Evolutionary conservation across 2,113 vertebrate genomes (phyloP).

Genomic region (Aptenodytes patagonicus): DNA sequence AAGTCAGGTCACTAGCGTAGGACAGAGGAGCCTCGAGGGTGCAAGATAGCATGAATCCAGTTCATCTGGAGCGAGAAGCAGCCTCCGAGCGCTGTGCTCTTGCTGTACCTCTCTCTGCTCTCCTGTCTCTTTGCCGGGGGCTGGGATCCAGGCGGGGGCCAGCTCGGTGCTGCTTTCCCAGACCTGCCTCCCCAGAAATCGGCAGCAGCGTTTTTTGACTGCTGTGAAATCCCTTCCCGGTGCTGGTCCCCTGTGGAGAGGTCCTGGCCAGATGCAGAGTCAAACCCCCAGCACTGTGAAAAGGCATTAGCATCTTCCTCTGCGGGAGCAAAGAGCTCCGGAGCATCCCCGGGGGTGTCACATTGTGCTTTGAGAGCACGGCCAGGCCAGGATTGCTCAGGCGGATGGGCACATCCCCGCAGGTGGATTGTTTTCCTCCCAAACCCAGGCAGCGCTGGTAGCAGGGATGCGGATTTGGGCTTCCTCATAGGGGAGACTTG

Average conservation of each 20-base stretch:
- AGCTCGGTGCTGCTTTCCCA: neutral
- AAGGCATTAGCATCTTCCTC: neutral
- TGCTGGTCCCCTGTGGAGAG: neutral
- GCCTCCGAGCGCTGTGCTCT: neutral
- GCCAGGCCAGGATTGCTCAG: neutral
- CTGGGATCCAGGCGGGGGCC: neutral
- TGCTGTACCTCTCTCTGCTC: neutral
- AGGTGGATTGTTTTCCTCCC: neutral
- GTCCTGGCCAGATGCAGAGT: neutral
- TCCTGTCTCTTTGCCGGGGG: neutral
- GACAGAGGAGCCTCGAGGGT: neutral
- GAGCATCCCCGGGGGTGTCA: neutral
- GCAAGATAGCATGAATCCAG: neutral
- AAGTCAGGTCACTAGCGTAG: neutral
- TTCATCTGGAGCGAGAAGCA: neutral
- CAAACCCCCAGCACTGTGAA: neutral
- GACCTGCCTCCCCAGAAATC: neutral
- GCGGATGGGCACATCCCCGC: neutral
- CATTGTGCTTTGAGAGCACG: neutral
- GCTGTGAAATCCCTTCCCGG: neutral
- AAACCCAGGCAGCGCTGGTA: neutral
- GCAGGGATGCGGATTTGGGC: neutral
- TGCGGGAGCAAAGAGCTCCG: neutral
- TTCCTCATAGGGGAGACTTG: neutral
- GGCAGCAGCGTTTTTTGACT: neutral